phyloP scores from a whole-genome alignment of 1,140 invertebrate species.

The Asbolus verrucosus region DNA sequence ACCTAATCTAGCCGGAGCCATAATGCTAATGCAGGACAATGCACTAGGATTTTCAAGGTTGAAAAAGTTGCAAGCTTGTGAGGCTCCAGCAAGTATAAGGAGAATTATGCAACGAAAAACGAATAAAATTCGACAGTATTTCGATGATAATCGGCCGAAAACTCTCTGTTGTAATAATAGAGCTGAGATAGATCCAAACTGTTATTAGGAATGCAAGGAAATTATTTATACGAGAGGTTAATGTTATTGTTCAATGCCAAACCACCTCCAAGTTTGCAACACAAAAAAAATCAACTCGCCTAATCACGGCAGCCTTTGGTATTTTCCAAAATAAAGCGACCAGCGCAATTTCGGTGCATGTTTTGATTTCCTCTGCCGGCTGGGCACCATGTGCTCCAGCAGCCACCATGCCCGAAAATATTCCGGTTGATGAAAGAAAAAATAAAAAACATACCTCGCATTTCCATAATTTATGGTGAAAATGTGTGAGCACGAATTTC shows the following conservation, averaged over 20 bases:
- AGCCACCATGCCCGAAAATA: too few relatives aligned
- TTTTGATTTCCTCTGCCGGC: too few relatives aligned
- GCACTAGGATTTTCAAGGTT: slow-evolving; percentile 45
- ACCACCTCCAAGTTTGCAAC: slow-evolving; percentile 24
- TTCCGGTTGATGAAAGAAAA: too few relatives aligned
- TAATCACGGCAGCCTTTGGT: too few relatives aligned
- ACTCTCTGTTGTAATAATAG: too few relatives aligned
- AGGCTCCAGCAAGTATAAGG: neutral
- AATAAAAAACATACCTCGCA: slow-evolving; percentile 49
- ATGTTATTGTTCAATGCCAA: slow-evolving; percentile 46
- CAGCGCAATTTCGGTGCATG: too few relatives aligned
- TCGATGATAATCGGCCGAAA: too few relatives aligned
- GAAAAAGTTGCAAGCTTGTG: slow-evolving; percentile 24
- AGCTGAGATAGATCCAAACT: too few relatives aligned
- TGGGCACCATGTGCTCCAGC: too few relatives aligned
- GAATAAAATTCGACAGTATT: too few relatives aligned
- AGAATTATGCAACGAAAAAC: neutral
- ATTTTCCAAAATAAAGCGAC: too few relatives aligned
- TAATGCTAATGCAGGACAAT: slow-evolving; percentile 48
- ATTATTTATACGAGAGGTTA: slow-evolving; percentile 35
- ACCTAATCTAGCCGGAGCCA: neutral
- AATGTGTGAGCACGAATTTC: neutral
- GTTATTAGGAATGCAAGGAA: slow-evolving; percentile 29
- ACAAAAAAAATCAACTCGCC: neutral
- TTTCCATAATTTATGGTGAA: slow-evolving; percentile 50